phyloP scores from a whole-genome alignment of 2,888 invertebrate species.

The Agrochola lychnidis region DNA sequence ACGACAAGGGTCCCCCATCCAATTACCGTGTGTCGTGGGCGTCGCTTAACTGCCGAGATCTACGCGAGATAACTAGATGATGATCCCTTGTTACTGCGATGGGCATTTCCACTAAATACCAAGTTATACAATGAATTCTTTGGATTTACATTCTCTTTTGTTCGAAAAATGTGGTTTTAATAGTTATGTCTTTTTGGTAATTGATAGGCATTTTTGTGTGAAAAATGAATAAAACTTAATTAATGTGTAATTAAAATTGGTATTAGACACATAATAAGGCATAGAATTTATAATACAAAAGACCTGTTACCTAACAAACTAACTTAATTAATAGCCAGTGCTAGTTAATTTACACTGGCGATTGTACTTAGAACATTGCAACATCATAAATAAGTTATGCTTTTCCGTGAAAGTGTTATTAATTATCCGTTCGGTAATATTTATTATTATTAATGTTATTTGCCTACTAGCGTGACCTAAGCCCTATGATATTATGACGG shows the following conservation, averaged over 20 bases:
- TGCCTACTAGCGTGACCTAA: constrained; percentile 33
- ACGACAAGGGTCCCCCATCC: constrained; percentile 53
- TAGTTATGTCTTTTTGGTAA: constrained; percentile 20
- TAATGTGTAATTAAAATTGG: background rate
- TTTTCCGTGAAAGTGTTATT: constrained; percentile 54
- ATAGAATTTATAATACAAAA: background rate
- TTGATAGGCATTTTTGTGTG: constrained; percentile 38
- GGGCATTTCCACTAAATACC: constrained; percentile 54
- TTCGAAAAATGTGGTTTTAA: constrained; percentile 10
- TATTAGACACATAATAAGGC: background rate
- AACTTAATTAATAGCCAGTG: constrained; percentile 14
- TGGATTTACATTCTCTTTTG: constrained; percentile 21
- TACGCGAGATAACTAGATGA: constrained; percentile 61
- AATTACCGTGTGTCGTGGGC: constrained; percentile 64
- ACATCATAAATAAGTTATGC: constrained; percentile 38
- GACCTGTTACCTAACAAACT: constrained; percentile 11
- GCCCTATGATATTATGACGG: constrained; percentile 26
- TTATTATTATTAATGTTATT: constrained; percentile 47
- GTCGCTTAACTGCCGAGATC: constrained; percentile 61
- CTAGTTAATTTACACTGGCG: constrained; percentile 27
- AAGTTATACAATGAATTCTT: constrained; percentile 47
- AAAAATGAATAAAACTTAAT: background rate
- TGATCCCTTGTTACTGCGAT: constrained; percentile 53
- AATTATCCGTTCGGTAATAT: constrained; percentile 40
- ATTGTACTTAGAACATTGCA: constrained; percentile 37